Evolutionary conservation across 2,797 vertebrate genomes (phyloP), one percentile per base, ranked within the genome.

Genomic region (Megalops cyprinoides): DNA sequence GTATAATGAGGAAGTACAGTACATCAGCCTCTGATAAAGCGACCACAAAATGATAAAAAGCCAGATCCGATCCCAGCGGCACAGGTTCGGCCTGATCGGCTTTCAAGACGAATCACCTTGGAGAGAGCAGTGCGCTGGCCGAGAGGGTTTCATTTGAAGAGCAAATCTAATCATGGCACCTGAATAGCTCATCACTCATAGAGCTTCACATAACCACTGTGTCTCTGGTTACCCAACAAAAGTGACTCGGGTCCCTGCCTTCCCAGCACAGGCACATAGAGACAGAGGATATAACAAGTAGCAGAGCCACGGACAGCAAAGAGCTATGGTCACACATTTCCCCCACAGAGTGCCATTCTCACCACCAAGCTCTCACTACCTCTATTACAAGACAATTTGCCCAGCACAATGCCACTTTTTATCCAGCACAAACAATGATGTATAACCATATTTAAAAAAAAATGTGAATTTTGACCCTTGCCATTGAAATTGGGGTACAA

Each of bases 141-240:
- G 48, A 56, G 73, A 85, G 88, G 90, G 90, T 92, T 90, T 87
- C 91, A 92, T 94, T 91, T 90, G 88, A 85, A 58, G 86, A 89
- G 81, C 82, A 89, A 94, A 94, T 92, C 86, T 84, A 92, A 94
- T 94, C 89, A 91, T 85, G 87, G 85, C 82, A 83, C 85, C 42
- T 77, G 55, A 77, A 78, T 58, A 42, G 65, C 42, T 79, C 60
- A 48, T 62, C 78, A 15, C 18, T 79, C 65, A 53, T 48, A 60
- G 79, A n/a, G 20, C 51, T 74, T 80, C 60, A 75, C 74, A 80
- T 74, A 48, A 71, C 53, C 28, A 58, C 79, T 58, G 74, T 82
- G 62, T 67, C 81, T 82, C 81, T 39, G 62, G 75, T 78, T 82
- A 82, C 81, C 42, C 74, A 20, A 15, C 7, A 25, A 48, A 28